Conservation (phyloP, 2,888 invertebrate species). For the Morpho helenor region DNA sequence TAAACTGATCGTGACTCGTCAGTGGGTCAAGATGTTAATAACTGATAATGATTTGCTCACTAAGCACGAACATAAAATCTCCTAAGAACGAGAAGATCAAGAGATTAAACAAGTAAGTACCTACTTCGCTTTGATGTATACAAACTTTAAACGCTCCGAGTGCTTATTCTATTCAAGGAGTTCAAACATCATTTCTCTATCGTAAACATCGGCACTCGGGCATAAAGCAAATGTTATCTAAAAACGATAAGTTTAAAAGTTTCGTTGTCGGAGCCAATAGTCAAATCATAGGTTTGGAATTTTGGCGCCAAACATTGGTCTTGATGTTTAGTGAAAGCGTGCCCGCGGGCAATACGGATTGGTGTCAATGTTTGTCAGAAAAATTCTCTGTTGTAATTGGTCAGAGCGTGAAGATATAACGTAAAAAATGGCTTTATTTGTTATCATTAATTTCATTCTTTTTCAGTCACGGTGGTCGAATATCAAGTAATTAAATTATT, state of each 20-base stretch:
- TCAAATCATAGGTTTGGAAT: slow-evolving; percentile 55
- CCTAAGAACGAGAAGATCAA: slow-evolving; percentile 37
- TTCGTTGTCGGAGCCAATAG: slow-evolving; percentile 26
- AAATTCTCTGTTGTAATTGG: slow-evolving; percentile 11
- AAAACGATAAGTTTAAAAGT: slow-evolving; percentile 22
- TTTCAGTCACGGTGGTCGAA: slow-evolving; percentile 6
- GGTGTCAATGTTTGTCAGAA: slow-evolving; percentile 43
- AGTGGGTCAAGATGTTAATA: slow-evolving; percentile 65
- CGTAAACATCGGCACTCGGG: slow-evolving; percentile 13
- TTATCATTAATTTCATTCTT: slow-evolving; percentile 19
- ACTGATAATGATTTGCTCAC: slow-evolving; percentile 48
- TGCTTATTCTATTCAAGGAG: slow-evolving; percentile 11
- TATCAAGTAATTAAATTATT: neutral
- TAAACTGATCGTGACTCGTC: slow-evolving; percentile 51
- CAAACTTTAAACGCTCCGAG: slow-evolving; percentile 17
- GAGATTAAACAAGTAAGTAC: slow-evolving; percentile 34
- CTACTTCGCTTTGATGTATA: slow-evolving; percentile 27
- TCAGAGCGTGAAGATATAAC: slow-evolving; percentile 6
- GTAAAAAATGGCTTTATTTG: slow-evolving; percentile 16
- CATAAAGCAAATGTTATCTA: slow-evolving; percentile 12
- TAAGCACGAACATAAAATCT: slow-evolving; percentile 39
- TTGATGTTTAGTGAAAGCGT: slow-evolving; percentile 55
- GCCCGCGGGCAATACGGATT: slow-evolving; percentile 47
- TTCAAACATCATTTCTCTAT: slow-evolving; percentile 17
- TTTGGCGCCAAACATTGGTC: slow-evolving; percentile 60